Evolutionary conservation across 2,797 vertebrate species (phyloP).

Genomic region (Gouania willdenowi): DNA sequence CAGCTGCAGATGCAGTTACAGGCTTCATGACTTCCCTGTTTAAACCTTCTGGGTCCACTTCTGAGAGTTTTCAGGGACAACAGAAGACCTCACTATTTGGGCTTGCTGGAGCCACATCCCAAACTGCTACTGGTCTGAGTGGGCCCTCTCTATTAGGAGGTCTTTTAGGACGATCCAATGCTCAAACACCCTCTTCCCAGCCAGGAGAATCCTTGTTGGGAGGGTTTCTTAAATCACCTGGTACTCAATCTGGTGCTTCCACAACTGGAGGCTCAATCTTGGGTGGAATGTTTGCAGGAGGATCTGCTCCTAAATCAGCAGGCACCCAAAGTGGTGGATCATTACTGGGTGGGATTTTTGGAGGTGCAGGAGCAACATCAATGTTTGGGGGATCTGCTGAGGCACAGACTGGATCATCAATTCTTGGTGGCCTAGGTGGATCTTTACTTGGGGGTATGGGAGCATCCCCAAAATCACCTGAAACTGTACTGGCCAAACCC

Average conservation of each 20-base stretch:
- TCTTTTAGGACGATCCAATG: slow-evolving; percentile 64
- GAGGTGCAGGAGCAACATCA: slow-evolving; percentile 52
- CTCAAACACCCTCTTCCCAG: slow-evolving; percentile 50
- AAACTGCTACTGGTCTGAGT: slow-evolving; percentile 60
- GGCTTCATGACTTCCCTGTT: slow-evolving; percentile 82
- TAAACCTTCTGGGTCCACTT: slow-evolving; percentile 52
- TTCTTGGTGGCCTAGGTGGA: slow-evolving; percentile 59
- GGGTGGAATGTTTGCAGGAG: slow-evolving; percentile 66
- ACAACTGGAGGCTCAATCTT: slow-evolving; percentile 54
- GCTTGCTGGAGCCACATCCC: slow-evolving; percentile 51
- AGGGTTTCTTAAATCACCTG: slow-evolving; percentile 61
- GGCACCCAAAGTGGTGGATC: slow-evolving; percentile 50
- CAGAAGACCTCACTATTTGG: slow-evolving; percentile 79
- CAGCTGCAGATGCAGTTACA: slow-evolving; percentile 83
- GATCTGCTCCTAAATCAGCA: slow-evolving; percentile 32
- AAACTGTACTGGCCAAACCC: slow-evolving; percentile 31
- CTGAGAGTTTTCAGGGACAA: slow-evolving; percentile 64
- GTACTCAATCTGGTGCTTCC: slow-evolving; percentile 30
- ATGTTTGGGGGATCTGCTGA: slow-evolving; percentile 56
- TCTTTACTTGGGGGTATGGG: slow-evolving; percentile 73
- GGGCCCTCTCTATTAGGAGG: slow-evolving; percentile 62
- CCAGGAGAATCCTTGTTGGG: slow-evolving; percentile 74
- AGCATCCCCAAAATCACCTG: slow-evolving; percentile 64
- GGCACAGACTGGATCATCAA: slow-evolving; percentile 48
- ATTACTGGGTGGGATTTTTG: slow-evolving; percentile 64